Conservation (phyloP, 2,797 vertebrate species). For the Anableps anableps region DNA sequence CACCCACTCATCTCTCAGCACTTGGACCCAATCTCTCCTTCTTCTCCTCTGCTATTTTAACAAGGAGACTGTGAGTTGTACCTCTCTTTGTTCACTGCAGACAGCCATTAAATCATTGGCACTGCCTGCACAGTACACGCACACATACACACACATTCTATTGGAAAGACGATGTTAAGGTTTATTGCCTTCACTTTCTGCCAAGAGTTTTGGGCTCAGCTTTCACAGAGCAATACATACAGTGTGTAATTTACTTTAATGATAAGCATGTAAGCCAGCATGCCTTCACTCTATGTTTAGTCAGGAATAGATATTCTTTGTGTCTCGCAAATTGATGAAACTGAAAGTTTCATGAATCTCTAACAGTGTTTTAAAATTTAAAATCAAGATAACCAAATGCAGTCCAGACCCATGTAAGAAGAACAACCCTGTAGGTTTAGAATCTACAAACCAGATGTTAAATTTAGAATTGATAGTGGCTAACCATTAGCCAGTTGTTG, state of each 20-base stretch:
- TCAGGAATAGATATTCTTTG: not conserved
- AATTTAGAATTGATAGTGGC: not conserved
- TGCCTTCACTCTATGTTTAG: not conserved
- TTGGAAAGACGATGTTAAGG: conserved; percentile 7
- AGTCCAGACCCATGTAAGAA: not conserved
- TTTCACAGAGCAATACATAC: conserved; percentile 1
- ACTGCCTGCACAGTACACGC: conserved; percentile 14
- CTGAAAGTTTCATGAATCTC: not conserved
- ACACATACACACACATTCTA: not conserved
- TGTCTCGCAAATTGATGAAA: not conserved
- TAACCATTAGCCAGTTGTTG: not conserved
- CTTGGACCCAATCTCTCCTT: conserved; percentile 20
- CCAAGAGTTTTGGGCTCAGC: conserved; percentile 2
- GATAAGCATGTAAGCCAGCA: not conserved
- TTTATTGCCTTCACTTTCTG: conserved; percentile 8
- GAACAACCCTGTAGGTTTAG: not conserved
- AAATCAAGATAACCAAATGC: not conserved
- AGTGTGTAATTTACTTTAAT: not conserved
- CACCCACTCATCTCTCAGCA: conserved; percentile 26
- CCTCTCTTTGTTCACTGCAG: conserved; percentile 46
- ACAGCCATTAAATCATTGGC: conserved; percentile 58
- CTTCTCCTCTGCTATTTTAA: conserved; percentile 37
- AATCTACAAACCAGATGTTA: not conserved
- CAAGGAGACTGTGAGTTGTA: conserved; percentile 40
- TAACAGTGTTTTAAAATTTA: not conserved